A percentile compares a stretch with the other conserved stretches of the same genome.
Conservation (phyloP, 2,797 vertebrate species). For the Ambastaia sidthimunki region DNA sequence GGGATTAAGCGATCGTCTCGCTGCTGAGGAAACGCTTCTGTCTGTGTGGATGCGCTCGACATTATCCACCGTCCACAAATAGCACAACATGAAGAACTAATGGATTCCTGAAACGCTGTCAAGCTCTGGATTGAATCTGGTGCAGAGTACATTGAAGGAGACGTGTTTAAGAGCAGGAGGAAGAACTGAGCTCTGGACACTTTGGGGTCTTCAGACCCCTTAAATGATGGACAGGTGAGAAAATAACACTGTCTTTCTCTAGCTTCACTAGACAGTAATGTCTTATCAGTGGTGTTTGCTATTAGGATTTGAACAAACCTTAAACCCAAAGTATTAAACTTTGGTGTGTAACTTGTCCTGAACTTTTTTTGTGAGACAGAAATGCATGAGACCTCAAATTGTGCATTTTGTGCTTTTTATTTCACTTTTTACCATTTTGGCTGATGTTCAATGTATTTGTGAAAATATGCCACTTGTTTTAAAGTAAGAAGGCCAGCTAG, state of each 20-base stretch:
- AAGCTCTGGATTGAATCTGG: slow-evolving; percentile 32
- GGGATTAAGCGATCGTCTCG: slow-evolving; percentile 38
- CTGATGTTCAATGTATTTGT: neutral
- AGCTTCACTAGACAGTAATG: slow-evolving; percentile 1
- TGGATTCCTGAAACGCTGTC: slow-evolving; percentile 40
- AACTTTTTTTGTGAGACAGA: neutral
- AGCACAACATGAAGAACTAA: slow-evolving; percentile 26
- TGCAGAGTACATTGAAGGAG: slow-evolving; percentile 11
- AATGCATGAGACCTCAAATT: neutral
- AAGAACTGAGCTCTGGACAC: slow-evolving; percentile 23
- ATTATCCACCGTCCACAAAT: slow-evolving; percentile 16
- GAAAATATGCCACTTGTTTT: neutral
- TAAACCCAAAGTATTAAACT: neutral
- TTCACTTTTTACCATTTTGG: neutral
- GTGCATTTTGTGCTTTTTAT: neutral
- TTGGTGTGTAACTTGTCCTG: neutral
- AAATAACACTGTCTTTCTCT: slow-evolving; percentile 12
- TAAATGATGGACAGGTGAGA: slow-evolving; percentile 59
- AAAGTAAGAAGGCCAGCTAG: too few relatives aligned
- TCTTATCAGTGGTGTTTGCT: slow-evolving; percentile 2
- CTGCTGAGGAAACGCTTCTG: slow-evolving; percentile 18
- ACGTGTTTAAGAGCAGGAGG: slow-evolving; percentile 32
- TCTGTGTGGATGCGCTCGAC: slow-evolving; percentile 31
- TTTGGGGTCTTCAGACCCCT: slow-evolving; percentile 23
- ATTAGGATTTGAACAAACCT: neutral